These are phyloP conservation scores for Saguinus midas DNA, from an alignment of 2,113 vertebrate species.

Conservation along the genomic window DNA sequence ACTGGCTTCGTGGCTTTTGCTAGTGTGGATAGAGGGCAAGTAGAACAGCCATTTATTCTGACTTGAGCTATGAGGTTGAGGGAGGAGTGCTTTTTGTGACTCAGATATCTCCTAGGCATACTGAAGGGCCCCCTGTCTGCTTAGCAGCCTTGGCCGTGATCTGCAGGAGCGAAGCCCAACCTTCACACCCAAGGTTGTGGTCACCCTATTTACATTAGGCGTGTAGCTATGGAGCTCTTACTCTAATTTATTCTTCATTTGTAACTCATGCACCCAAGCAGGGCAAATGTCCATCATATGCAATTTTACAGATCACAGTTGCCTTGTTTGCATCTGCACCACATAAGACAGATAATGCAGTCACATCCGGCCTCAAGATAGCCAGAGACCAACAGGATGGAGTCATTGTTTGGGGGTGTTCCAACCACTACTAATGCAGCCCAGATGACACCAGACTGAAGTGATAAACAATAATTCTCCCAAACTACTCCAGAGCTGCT, in stretches of 20 bases:
- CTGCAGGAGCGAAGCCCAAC: neutral
- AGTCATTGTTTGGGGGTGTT: constrained; percentile 28
- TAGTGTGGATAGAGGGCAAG: neutral
- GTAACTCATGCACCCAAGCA: neutral
- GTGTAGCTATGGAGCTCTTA: neutral
- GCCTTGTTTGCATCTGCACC: neutral
- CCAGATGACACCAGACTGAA: constrained; percentile 20
- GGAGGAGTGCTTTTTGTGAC: neutral
- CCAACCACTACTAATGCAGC: neutral
- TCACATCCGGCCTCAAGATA: constrained; percentile 61
- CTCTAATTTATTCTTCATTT: neutral
- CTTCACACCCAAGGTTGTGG: neutral
- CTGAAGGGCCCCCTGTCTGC: neutral
- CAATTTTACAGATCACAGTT: neutral
- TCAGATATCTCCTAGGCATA: neutral
- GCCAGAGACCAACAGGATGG: neutral
- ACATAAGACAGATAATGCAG: neutral
- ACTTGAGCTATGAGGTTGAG: neutral
- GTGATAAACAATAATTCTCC: neutral
- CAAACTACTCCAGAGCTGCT: neutral
- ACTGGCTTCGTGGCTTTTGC: neutral
- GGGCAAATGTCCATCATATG: neutral
- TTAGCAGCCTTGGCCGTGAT: neutral
- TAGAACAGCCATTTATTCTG: neutral
- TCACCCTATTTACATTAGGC: neutral